Percentiles rank a stretch among this genome's conserved stretches.
These are phyloP conservation scores for Subanguina moxae DNA, from an alignment of 1,140 invertebrate species.

Conservation along the genomic window DNA sequence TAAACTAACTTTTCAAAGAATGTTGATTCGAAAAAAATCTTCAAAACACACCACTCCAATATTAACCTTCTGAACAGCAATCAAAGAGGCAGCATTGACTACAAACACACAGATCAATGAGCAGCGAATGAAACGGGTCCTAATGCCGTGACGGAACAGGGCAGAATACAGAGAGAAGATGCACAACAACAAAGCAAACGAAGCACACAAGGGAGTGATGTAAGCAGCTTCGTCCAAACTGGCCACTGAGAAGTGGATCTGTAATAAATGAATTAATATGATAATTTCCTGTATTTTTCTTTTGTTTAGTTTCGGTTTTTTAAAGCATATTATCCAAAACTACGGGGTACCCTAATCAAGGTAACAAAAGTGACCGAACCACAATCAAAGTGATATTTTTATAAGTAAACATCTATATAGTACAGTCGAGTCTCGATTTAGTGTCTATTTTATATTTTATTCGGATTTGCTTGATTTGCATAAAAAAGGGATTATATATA, in stretches of 20 bases:
- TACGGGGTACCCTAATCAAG: too few species aligned
- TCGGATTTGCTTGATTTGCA: not conserved
- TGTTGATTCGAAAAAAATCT: slow-evolving; percentile 10
- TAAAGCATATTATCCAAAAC: too few species aligned
- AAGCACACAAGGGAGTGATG: slow-evolving; percentile 25
- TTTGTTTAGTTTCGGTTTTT: too few species aligned
- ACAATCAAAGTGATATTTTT: too few species aligned
- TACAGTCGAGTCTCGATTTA: too few species aligned
- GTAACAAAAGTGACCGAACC: too few species aligned
- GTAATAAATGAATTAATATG: slow-evolving; percentile 17
- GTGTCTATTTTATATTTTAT: too few species aligned
- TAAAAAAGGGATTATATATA: too few species aligned
- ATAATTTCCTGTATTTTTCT: too few species aligned
- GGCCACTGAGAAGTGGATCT: not conserved
- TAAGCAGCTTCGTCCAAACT: slow-evolving; percentile 22
- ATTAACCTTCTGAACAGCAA: slow-evolving; percentile 24
- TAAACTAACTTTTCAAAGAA: slow-evolving; percentile 8
- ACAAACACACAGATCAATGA: slow-evolving; percentile 31
- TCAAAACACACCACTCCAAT: not conserved
- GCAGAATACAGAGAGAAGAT: slow-evolving; percentile 26
- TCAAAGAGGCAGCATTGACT: slow-evolving; percentile 27
- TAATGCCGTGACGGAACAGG: slow-evolving; percentile 24
- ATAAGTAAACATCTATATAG: too few species aligned
- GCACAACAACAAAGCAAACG: slow-evolving; percentile 36
- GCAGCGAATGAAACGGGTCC: slow-evolving; percentile 29